These are phyloP conservation scores for Erythrocebus patas DNA, from an alignment of 2,113 vertebrate genomes.

Conservation along the genomic window DNA sequence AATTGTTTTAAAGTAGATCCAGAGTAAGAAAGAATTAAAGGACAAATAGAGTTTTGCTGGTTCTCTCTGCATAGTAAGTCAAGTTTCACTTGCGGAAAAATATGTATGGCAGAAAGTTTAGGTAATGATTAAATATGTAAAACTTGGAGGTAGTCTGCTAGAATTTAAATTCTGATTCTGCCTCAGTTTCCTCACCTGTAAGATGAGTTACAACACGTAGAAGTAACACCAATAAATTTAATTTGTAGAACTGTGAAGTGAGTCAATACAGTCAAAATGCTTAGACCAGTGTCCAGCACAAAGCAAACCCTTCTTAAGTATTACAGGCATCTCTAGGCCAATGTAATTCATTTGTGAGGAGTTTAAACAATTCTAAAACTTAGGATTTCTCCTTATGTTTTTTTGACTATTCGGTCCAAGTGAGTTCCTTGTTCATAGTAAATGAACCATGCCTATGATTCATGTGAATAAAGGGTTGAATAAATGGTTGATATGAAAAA, in stretches of 20 bases:
- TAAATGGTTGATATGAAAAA: not conserved
- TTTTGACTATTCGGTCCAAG: not conserved
- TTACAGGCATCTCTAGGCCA: not conserved
- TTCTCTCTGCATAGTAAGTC: not conserved
- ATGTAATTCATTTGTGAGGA: not conserved
- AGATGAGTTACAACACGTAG: not conserved
- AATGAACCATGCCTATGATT: not conserved
- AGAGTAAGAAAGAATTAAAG: not conserved
- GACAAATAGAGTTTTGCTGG: not conserved
- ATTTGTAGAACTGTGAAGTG: not conserved
- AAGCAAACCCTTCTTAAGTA: not conserved
- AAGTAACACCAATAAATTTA: not conserved
- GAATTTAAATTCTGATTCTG: not conserved
- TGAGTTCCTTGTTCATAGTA: not conserved
- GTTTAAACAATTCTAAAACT: not conserved
- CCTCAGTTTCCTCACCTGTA: not conserved
- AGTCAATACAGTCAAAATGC: not conserved
- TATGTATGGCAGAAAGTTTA: not conserved
- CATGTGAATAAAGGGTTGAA: not conserved
- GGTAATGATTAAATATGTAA: not conserved
- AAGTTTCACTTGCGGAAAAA: conserved; percentile 1
- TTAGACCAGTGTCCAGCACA: not conserved
- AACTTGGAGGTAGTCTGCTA: not conserved
- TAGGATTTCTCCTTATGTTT: not conserved
- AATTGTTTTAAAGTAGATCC: not conserved